phyloP scores from a whole-genome alignment of 2,113 vertebrate genomes.

The Grantiella picta region DNA sequence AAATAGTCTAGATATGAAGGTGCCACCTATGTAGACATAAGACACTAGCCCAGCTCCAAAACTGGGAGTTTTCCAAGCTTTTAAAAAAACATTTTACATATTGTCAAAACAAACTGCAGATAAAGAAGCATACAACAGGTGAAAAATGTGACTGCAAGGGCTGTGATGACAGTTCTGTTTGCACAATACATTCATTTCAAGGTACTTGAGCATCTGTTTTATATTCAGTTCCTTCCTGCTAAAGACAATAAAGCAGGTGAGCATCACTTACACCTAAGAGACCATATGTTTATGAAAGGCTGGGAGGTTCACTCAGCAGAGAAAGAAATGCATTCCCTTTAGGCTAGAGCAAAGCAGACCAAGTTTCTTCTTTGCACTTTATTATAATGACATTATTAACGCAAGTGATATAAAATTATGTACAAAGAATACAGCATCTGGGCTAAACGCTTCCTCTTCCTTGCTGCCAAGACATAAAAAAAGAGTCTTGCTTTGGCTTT shows the following conservation, averaged over 20 bases:
- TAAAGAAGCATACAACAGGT: slow-evolving; percentile 10
- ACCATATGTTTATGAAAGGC: background rate
- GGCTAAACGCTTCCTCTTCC: background rate
- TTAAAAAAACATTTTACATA: background rate
- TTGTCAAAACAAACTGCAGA: slow-evolving; percentile 20
- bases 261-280: background rate
- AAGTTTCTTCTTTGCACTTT: background rate
- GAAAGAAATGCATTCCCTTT: background rate
- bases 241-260: slow-evolving; percentile 22
- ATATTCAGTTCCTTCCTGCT: background rate
- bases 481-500: background rate
- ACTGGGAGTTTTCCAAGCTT: background rate
- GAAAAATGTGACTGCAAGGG: slow-evolving; percentile 24
- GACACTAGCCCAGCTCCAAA: background rate
- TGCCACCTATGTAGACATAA: background rate
- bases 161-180: slow-evolving; percentile 26
- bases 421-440: background rate
- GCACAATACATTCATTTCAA: slow-evolving; percentile 11
- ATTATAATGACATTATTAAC: background rate
- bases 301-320: background rate
- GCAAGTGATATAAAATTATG: background rate
- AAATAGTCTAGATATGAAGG: background rate
- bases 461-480: background rate
- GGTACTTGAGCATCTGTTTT: slow-evolving; percentile 17
- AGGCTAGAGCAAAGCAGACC: background rate